Conservation (phyloP, 2,888 invertebrate genomes). For the Rhaphigaster nebulosa region DNA sequence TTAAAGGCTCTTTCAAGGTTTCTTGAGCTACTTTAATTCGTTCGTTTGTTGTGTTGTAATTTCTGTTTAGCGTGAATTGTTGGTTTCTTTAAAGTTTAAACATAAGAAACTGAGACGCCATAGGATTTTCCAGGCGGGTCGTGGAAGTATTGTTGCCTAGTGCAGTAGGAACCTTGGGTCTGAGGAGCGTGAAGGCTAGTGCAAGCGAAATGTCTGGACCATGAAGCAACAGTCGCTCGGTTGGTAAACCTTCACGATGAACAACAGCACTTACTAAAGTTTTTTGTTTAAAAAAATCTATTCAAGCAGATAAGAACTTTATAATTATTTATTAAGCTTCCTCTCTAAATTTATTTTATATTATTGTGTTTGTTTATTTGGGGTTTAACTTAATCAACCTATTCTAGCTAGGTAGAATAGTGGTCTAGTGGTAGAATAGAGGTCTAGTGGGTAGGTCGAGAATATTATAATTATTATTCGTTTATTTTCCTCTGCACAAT, state of each 20-base stretch:
- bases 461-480: no score
- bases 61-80: background rate
- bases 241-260: background rate
- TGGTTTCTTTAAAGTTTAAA: conserved; percentile 15
- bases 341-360: no score
- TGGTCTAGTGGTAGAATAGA: no score
- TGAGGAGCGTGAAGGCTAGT: conserved; percentile 36
- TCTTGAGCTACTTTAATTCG: background rate
- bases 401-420: no score
- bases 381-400: no score
- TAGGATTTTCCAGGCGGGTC: conserved; percentile 20
- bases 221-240: background rate
- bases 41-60: background rate
- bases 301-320: no score
- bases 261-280: background rate
- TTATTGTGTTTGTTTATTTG: no score
- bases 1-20: background rate
- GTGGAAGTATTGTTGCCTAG: conserved; percentile 17
- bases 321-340: no score
- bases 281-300: no score
- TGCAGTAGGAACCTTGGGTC: conserved; percentile 40
- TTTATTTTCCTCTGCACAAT: no score
- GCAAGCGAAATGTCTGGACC: conserved; percentile 41
- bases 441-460: no score
- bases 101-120: conserved; percentile 8